Base-by-base conservation (phyloP, 1,140 invertebrate species). In the Anadara kagoshimensis region DNA sequence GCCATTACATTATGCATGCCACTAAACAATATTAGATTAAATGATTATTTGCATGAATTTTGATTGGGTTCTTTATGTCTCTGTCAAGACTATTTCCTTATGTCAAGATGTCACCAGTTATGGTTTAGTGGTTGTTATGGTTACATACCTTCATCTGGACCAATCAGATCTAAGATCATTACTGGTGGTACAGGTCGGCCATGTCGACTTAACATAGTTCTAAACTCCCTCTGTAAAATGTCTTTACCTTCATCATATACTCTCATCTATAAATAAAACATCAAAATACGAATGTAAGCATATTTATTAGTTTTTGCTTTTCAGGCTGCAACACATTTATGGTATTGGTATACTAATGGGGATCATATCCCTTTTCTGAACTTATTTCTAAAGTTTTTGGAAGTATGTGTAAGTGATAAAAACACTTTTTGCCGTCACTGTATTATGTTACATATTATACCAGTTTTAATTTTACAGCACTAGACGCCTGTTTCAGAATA, bases 151-250 rank as follows among this genome's bases (percentile, higher is more conserved):
- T 97, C 96, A 88, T 97, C 95, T 56, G 93, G 92, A 73, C 93
- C 93, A 58, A 97, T 94, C 67, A 97, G 91, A 89, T 97, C 95
- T 79, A 97, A 88, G 26, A 98, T 90, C 59, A 94, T 92, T 8
- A 96, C 94, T 0, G 96, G 93, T 41, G 95, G 93, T 43, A 98
- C 90, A 5, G 96, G 95, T 80, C 94, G 93, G 80, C 96, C 96
- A 89, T 98, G 94, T 71, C 95, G 93, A 65, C 93, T 93, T 16
- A 99, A 89, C 59, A 97, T 90, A 81, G 95, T 94, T 81, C 95
- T 94, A 87, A 98, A 98, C 84, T 98, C 96, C 76, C 92, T 92
- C 82, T 95, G 95, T 29, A 98, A 87, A 69, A 93, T 92, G 77
- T 94, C 91, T 70, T 93, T 93, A 43, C 94, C 94, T 83, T 92